A percentile compares a stretch with the other conserved stretches of the same genome.
phyloP scores from a whole-genome alignment of 2,113 vertebrate genomes.

The Otis tarda region DNA sequence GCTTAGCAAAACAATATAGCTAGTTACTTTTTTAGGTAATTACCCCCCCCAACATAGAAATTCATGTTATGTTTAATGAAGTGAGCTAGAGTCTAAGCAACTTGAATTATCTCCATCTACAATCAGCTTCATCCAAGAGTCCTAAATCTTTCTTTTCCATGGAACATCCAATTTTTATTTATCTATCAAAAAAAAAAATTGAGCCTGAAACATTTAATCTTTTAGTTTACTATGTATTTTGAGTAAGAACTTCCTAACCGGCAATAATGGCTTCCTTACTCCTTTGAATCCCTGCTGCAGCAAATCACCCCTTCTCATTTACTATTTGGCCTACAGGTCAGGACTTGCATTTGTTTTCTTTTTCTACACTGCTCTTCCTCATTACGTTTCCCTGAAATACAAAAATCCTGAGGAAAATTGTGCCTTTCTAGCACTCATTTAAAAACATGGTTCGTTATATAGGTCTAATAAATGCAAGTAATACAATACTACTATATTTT shows the following conservation, averaged over 20 bases:
- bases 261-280: accelerated
- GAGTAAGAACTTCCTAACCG: not conserved
- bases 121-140: not conserved
- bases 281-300: not conserved
- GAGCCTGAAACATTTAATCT: not conserved
- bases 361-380: not conserved
- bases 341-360: not conserved
- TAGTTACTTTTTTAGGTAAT: not conserved
- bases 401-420: not conserved
- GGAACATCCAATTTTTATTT: not conserved
- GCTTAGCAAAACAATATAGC: not conserved
- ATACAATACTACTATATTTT: not conserved
- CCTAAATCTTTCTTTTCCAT: not conserved
- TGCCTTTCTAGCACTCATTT: not conserved
- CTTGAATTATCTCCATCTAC: not conserved
- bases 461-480: no score
- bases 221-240: not conserved
- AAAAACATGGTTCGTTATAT: accelerated
- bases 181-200: not conserved
- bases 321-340: no score
- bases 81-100: not conserved
- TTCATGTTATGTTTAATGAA: not conserved
- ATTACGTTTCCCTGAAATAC: not conserved
- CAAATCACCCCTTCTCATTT: not conserved
- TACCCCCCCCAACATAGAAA: not conserved